Evolutionary conservation across 2,888 invertebrate species (phyloP).

Genomic region (Hirtodrosophila trivittata): DNA sequence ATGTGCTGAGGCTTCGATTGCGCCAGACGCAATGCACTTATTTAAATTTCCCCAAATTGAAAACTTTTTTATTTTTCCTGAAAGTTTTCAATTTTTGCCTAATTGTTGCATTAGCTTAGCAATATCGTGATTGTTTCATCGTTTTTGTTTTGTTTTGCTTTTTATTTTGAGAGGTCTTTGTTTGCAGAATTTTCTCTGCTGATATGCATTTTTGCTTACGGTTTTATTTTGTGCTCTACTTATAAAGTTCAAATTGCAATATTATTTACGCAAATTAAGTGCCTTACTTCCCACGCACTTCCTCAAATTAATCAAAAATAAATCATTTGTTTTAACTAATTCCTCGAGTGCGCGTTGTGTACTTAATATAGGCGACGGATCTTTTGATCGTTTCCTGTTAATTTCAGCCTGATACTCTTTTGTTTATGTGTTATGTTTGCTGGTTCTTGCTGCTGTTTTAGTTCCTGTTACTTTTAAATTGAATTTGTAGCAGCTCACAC

Average conservation of each 20-base stretch:
- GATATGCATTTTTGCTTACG: background rate
- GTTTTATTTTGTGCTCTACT: conserved; percentile 22
- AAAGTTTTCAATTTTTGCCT: conserved; percentile 48
- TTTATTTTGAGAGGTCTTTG: background rate
- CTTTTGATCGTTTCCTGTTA: conserved; percentile 73
- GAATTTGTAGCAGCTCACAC: no score
- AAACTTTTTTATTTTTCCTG: conserved; percentile 53
- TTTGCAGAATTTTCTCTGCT: background rate
- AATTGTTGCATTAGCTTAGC: conserved; percentile 18
- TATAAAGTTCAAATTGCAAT: conserved; percentile 50
- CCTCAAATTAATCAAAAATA: no score
- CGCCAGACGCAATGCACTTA: conserved; percentile 33
- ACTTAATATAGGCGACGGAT: conserved; percentile 67
- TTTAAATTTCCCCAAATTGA: conserved; percentile 53
- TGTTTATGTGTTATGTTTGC: conserved; percentile 18
- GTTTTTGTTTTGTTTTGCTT: conserved; percentile 22
- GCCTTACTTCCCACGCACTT: no score
- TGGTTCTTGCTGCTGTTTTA: conserved; percentile 8
- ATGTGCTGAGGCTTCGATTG: no score
- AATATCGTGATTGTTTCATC: background rate
- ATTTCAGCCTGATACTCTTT: conserved; percentile 67
- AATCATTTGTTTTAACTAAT: conserved; percentile 8
- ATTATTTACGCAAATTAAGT: no score
- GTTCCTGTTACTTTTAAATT: conserved; percentile 40
- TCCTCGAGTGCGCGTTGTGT: conserved; percentile 29